phyloP scores from a whole-genome alignment of 2,888 invertebrate genomes.

The Acheta domesticus region DNA sequence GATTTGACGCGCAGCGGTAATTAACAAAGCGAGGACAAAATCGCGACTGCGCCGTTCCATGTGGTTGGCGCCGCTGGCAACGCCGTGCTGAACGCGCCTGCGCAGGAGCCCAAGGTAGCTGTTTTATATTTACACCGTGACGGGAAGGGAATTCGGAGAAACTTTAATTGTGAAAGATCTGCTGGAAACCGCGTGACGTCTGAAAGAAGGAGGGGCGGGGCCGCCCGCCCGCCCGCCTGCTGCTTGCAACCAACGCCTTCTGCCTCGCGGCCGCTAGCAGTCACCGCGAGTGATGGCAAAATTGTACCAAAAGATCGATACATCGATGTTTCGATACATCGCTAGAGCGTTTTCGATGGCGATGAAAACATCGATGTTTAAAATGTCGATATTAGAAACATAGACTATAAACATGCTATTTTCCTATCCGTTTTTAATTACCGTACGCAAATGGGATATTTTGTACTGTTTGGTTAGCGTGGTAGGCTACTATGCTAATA shows the following conservation, averaged over 20 bases:
- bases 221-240: background rate
- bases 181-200: background rate
- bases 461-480: too few species aligned
- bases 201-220: background rate
- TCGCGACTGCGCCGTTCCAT: background rate
- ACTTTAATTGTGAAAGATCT: conserved; percentile 18
- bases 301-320: too few species aligned
- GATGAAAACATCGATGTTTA: too few species aligned
- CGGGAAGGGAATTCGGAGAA: background rate
- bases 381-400: too few species aligned
- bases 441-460: too few species aligned
- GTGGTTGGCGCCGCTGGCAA: background rate
- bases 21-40: background rate
- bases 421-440: too few species aligned
- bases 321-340: too few species aligned
- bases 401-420: too few species aligned
- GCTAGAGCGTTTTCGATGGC: too few species aligned
- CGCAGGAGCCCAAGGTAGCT: background rate
- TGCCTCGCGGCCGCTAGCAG: background rate
- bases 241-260: background rate
- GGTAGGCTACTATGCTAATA: too few species aligned
- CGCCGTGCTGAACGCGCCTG: background rate
- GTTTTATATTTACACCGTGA: conserved; percentile 10
- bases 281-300: too few species aligned
- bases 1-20: background rate